Evolutionary conservation across 2,888 invertebrate species (phyloP), one percentile per base, ranked within the genome.

Genomic region (Eremobia ochroleuca): DNA sequence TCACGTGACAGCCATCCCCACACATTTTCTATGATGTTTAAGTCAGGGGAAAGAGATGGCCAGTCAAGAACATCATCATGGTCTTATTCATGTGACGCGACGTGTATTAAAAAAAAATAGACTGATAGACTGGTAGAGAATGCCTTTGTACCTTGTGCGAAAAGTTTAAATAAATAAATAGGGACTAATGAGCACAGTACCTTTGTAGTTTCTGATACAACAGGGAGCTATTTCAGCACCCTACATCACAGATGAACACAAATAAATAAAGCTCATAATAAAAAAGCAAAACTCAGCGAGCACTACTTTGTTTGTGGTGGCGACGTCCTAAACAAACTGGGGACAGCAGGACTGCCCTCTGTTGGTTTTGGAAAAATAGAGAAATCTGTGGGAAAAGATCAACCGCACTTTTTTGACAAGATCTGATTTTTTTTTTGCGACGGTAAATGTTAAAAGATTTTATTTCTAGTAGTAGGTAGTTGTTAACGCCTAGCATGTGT

Each of bases 251-350:
- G 46, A 28, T 28, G 18, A 80, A 64, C 31, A 46, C 73, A 83
- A 73, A 68, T 59, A 83, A 86, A 86, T 78, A 83, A 83, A 83
- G 71, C 72, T 46, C 55, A 72, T 85, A 69, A 83, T 86, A 74
- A 86, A 83, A 83, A 79, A 73, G 61, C 83, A 83, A 82, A 82
- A 79, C n/a, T 86, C 83, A 78, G 71, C 61, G 58, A 49, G 73
- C 74, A 70, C 67, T 67, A 46, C 61, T 86, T 79, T 86, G 79
- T 88, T 88, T 88, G 86, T 73, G 76, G 79, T 73, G 46, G 67
- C 49, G 15, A 73, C 67, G 65, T 79, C 85, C 86, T 88, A 86
- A 86, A 88, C 79, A 88, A 86, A 86, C 88, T 75, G n/a, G 31
- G 76, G 73, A 52, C 65, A 65, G 55, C 67, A 85, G 61, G 37